Conservation (phyloP, 1,140 invertebrate species). For the Bradysia coprophila region DNA sequence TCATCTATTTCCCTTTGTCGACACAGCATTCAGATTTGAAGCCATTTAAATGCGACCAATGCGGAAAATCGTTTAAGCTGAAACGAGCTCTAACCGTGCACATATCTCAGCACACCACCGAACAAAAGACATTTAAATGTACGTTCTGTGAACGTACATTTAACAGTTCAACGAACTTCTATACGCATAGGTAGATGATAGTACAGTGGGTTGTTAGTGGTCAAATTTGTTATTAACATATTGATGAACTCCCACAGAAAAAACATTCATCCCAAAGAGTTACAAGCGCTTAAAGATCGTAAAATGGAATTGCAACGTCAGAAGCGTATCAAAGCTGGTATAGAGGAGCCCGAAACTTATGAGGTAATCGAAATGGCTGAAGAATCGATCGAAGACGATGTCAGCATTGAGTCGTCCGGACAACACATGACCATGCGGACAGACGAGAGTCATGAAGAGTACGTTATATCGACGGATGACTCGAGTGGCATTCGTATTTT, state of each 20-base stretch:
- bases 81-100: constrained; percentile 4
- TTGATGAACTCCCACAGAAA: too few species aligned
- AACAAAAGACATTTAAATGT: background rate
- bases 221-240: too few species aligned
- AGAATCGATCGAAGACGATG: too few species aligned
- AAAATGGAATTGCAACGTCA: background rate
- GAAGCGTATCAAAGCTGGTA: constrained; percentile 2
- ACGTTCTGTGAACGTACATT: constrained; percentile 1
- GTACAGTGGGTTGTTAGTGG: too few species aligned
- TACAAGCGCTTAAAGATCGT: background rate
- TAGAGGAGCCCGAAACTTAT: background rate
- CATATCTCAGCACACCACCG: background rate
- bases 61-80: constrained; percentile 1
- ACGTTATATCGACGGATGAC: too few species aligned
- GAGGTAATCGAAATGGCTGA: too few species aligned
- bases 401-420: too few species aligned
- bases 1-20: too few species aligned
- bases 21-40: background rate
- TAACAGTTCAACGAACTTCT: constrained; percentile 3
- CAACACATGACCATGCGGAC: too few species aligned
- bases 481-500: too few species aligned
- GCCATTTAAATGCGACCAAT: background rate
- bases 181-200: too few species aligned
- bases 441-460: too few species aligned
- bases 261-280: constrained; percentile 2